phyloP scores from a whole-genome alignment of 92 coral and sea anemone genomes.

The Heliopora coerulea region DNA sequence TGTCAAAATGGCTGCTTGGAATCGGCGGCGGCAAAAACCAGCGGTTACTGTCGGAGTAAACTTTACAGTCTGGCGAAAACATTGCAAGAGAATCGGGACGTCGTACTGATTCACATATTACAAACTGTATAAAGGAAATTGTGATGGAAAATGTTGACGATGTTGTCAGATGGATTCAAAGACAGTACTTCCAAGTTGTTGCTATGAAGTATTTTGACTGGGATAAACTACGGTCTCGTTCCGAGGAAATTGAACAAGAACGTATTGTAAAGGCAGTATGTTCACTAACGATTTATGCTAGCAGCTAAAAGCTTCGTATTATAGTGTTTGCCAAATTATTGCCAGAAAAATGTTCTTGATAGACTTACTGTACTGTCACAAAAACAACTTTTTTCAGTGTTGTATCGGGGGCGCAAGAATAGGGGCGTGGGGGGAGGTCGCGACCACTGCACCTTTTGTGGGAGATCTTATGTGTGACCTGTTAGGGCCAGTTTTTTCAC shows the following conservation, averaged over 20 bases:
- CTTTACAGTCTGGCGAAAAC: neutral
- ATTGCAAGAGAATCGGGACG: no score
- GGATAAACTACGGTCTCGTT: slow-evolving; percentile 35
- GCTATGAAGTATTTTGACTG: slow-evolving; percentile 59
- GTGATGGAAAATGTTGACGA: neutral
- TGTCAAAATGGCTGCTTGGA: slow-evolving; percentile 25
- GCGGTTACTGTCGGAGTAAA: slow-evolving; percentile 73
- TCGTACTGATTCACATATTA: no score
- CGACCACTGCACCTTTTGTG: no score
- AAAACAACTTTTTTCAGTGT: no score
- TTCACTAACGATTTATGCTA: neutral
- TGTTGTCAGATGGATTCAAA: slow-evolving; percentile 46
- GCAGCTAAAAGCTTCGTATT: no score
- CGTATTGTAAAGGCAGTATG: slow-evolving; percentile 8
- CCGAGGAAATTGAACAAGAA: neutral
- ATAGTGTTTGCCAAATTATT: no score
- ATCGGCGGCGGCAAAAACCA: slow-evolving; percentile 53
- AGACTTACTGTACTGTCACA: no score
- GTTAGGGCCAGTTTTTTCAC: no score
- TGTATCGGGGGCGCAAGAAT: no score
- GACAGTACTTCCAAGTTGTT: slow-evolving; percentile 68
- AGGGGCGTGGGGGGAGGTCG: no score
- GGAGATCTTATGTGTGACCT: no score
- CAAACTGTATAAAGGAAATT: neutral
- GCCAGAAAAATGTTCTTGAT: no score